phyloP scores from a whole-genome alignment of 2,797 vertebrate genomes.

The Gila robusta region DNA sequence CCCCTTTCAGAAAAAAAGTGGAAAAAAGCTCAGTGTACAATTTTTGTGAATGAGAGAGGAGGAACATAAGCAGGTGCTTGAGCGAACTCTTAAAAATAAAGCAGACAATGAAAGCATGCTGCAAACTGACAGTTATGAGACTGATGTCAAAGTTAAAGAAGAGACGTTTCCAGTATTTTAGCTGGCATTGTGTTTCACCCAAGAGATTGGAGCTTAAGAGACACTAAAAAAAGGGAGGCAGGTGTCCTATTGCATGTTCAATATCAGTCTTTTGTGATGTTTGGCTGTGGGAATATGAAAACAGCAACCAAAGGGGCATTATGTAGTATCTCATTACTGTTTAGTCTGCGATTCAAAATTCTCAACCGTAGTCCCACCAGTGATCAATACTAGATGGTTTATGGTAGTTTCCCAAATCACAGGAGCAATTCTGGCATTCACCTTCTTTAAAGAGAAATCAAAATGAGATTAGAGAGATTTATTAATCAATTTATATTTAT shows the following conservation, averaged over 20 bases:
- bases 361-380: conserved; percentile 34
- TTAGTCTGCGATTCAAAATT: conserved; percentile 35
- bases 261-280: conserved; percentile 59
- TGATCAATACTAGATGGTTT: conserved; percentile 41
- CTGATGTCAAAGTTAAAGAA: conserved; percentile 79
- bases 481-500: conserved; percentile 19
- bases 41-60: conserved; percentile 83
- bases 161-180: conserved; percentile 71
- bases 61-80: conserved; percentile 68
- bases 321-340: conserved; percentile 49
- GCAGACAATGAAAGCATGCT: conserved; percentile 73
- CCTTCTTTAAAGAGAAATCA: conserved; percentile 20
- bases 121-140: conserved; percentile 76
- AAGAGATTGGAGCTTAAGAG: conserved; percentile 35
- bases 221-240: conserved; percentile 24
- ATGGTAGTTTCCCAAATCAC: not conserved
- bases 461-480: conserved; percentile 7
- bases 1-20: conserved; percentile 66
- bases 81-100: conserved; percentile 80
- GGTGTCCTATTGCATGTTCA: conserved; percentile 59
- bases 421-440: not conserved
- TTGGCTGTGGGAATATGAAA: conserved; percentile 54
- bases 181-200: conserved; percentile 69
- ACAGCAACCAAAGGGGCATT: conserved; percentile 31
- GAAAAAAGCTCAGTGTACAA: conserved; percentile 67